Evolutionary conservation across 2,888 invertebrate genomes (phyloP).

Genomic region (Periphyllus acericola): DNA sequence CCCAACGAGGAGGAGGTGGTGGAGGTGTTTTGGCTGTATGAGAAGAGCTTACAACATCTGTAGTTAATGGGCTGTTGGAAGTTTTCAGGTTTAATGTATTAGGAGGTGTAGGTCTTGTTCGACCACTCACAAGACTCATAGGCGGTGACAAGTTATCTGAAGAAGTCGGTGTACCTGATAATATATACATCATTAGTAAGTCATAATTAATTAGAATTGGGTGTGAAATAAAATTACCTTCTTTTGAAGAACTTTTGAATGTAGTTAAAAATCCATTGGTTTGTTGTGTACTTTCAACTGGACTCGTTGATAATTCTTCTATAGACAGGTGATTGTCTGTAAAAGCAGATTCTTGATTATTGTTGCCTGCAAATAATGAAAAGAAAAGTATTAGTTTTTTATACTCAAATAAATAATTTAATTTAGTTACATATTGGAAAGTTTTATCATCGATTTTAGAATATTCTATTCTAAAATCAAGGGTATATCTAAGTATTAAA

Average conservation of each 20-base stretch:
- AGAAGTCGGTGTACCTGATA: constrained; percentile 64
- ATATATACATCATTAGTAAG: not conserved
- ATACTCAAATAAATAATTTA: not conserved
- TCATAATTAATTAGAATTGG: not conserved
- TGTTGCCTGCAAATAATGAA: constrained; percentile 65
- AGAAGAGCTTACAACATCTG: constrained; percentile 60
- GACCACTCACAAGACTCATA: constrained; percentile 65
- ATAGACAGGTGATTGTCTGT: constrained; percentile 64
- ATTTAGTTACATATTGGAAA: not conserved
- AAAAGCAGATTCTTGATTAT: constrained; percentile 67
- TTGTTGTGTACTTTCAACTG: constrained; percentile 70
- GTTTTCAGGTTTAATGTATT: constrained; percentile 82
- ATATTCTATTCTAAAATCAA: no score
- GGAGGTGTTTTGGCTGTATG: constrained; percentile 73
- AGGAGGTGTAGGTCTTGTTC: constrained; percentile 82
- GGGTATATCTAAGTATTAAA: no score
- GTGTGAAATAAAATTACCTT: constrained; percentile 1
- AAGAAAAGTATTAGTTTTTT: not conserved
- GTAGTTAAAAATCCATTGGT: constrained; percentile 73
- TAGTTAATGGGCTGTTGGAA: constrained; percentile 66
- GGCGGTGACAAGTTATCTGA: constrained; percentile 64
- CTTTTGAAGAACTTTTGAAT: constrained; percentile 71
- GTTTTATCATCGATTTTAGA: no score
- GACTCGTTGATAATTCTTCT: constrained; percentile 64
- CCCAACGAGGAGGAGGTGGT: constrained; percentile 86